Percentiles rank a stretch among this genome's conserved stretches.
Evolutionary conservation across 2,113 vertebrate species (phyloP).

Genomic region (Scytalopus superciliaris): DNA sequence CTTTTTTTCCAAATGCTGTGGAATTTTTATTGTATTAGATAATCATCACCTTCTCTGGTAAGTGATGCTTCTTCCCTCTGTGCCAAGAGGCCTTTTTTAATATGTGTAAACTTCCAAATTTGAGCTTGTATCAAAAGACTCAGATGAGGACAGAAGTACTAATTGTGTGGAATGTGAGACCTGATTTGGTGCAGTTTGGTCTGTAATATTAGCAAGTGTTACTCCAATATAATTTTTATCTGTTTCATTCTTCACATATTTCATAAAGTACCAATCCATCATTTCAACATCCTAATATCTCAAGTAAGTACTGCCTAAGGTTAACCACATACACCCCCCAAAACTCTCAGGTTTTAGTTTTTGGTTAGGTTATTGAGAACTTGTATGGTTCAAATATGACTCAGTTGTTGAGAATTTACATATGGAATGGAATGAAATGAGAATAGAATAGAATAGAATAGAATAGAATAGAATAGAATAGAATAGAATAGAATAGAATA

Average conservation of each 20-base stretch:
- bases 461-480: not conserved
- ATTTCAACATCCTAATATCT: not conserved
- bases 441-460: not conserved
- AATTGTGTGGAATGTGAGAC: not conserved
- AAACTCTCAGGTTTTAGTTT: not conserved
- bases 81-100: not conserved
- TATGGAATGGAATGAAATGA: not conserved
- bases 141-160: not conserved
- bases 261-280: not conserved
- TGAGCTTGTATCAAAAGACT: not conserved
- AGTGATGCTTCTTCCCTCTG: not conserved
- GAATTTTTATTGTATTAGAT: not conserved
- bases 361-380: not conserved
- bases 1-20: not conserved
- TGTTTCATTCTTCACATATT: not conserved
- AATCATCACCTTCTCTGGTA: not conserved
- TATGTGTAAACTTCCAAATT: not conserved
- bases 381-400: not conserved
- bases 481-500: no score
- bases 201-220: not conserved
- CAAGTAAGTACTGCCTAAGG: not conserved
- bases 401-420: not conserved
- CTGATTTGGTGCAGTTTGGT: not conserved
- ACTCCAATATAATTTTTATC: not conserved
- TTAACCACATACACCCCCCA: not conserved